These are phyloP conservation scores for Philonicus albiceps DNA, from an alignment of 2,888 invertebrate species.

Conservation along the genomic window DNA sequence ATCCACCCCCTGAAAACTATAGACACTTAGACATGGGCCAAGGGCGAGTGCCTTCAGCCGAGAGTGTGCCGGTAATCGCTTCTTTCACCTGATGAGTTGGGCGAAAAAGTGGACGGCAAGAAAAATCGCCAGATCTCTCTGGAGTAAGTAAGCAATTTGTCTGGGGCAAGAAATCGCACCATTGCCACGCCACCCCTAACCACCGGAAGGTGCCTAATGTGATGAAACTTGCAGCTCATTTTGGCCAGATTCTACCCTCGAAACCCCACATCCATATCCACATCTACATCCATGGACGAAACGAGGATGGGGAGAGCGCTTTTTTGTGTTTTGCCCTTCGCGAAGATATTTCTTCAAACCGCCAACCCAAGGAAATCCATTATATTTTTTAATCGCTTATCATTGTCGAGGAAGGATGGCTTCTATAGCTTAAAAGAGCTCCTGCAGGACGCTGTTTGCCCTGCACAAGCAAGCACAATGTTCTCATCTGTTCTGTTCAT, in stretches of 20 bases:
- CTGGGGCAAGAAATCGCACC: conserved; percentile 24
- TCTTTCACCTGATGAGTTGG: conserved; percentile 2
- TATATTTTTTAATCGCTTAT: conserved; percentile 34
- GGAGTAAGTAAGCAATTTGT: conserved; percentile 30
- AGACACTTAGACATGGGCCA: background rate
- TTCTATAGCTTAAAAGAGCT: background rate
- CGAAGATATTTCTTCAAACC: conserved; percentile 2
- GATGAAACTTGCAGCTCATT: conserved; percentile 34
- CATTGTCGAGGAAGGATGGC: background rate
- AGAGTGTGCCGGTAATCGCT: conserved; percentile 20
- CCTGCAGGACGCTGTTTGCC: background rate
- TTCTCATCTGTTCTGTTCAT: background rate
- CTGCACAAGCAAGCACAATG: background rate
- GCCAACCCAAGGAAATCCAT: conserved; percentile 21
- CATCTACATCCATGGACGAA: no score
- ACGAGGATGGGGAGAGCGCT: no score
- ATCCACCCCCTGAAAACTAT: background rate
- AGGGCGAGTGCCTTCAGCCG: background rate
- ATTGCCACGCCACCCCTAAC: background rate
- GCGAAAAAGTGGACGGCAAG: background rate
- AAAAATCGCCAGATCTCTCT: conserved; percentile 18
- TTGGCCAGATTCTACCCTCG: background rate
- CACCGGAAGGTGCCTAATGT: conserved; percentile 19
- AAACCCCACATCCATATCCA: background rate
- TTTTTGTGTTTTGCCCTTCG: background rate